Evolutionary conservation across 2,113 vertebrate species (phyloP).

Genomic region (Saguinus imperator): DNA sequence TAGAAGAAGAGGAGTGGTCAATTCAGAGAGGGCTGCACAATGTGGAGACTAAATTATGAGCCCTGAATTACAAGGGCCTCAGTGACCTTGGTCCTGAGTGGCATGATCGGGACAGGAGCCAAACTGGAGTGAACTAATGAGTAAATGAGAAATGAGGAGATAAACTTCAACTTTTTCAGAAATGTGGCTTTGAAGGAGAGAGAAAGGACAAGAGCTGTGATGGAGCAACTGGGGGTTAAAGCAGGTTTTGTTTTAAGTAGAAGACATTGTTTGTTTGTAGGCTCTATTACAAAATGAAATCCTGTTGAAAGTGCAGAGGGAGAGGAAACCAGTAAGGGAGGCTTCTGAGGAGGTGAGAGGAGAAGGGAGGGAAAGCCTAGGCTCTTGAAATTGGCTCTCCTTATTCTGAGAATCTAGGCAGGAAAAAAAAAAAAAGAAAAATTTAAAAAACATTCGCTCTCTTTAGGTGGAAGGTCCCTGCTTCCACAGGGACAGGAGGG

Average conservation of each 20-base stretch:
- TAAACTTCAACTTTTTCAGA: background rate
- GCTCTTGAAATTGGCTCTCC: background rate
- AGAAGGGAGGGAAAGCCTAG: background rate
- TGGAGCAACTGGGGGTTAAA: background rate
- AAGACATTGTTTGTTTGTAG: background rate
- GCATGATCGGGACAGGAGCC: background rate
- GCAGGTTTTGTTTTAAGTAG: background rate
- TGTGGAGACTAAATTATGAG: background rate
- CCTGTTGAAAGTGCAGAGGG: background rate
- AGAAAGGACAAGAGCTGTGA: background rate
- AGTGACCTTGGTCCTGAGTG: background rate
- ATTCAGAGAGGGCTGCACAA: background rate
- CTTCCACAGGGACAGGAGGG: background rate
- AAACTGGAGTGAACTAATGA: background rate
- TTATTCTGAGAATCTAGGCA: background rate
- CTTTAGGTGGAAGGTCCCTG: background rate
- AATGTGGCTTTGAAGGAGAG: conserved; percentile 1
- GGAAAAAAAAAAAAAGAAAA: too few relatives aligned
- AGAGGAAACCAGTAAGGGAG: background rate
- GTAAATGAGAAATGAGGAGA: background rate
- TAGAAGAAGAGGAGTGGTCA: background rate
- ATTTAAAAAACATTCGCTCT: background rate
- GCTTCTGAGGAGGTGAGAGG: background rate
- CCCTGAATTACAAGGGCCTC: background rate
- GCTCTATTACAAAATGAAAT: background rate